Evolutionary conservation across 2,888 invertebrate genomes (phyloP).

Genomic region (Pyralis farinalis): DNA sequence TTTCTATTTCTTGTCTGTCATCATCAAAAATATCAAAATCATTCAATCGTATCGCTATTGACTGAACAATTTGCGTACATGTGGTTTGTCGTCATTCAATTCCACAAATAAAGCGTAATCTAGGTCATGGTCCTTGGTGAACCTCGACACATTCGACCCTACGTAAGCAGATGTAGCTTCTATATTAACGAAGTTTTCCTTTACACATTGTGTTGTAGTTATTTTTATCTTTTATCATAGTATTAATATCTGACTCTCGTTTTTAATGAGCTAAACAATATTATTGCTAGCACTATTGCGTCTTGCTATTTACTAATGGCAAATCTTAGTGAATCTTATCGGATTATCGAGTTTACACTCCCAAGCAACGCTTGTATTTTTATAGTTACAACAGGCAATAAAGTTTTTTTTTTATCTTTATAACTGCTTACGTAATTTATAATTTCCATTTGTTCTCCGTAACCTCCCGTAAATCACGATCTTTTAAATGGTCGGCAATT

Average conservation of each 20-base stretch:
- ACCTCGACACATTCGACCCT: slow-evolving; percentile 42
- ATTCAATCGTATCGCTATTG: background rate
- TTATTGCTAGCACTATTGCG: too few species aligned
- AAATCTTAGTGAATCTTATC: too few species aligned
- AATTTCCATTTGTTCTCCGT: too few species aligned
- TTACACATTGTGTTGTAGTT: background rate
- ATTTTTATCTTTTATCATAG: background rate
- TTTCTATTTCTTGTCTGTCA: background rate
- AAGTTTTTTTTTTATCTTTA: too few species aligned
- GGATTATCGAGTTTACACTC: too few species aligned
- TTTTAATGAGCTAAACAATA: too few species aligned
- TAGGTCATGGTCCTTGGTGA: slow-evolving; percentile 65
- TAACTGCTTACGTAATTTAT: too few species aligned
- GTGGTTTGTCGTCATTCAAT: slow-evolving; percentile 35
- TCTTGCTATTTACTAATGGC: too few species aligned
- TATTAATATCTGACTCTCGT: background rate
- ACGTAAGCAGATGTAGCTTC: slow-evolving; percentile 7
- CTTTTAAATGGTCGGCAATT: background rate
- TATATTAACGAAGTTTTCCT: slow-evolving; percentile 25
- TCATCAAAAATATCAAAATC: background rate
- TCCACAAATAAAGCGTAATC: slow-evolving; percentile 61
- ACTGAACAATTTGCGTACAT: background rate
- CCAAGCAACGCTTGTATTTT: too few species aligned
- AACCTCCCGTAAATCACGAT: too few species aligned
- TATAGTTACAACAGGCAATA: too few species aligned